These are phyloP conservation scores for Apoda limacodes DNA, from an alignment of 2,888 invertebrate species.

Conservation along the genomic window DNA sequence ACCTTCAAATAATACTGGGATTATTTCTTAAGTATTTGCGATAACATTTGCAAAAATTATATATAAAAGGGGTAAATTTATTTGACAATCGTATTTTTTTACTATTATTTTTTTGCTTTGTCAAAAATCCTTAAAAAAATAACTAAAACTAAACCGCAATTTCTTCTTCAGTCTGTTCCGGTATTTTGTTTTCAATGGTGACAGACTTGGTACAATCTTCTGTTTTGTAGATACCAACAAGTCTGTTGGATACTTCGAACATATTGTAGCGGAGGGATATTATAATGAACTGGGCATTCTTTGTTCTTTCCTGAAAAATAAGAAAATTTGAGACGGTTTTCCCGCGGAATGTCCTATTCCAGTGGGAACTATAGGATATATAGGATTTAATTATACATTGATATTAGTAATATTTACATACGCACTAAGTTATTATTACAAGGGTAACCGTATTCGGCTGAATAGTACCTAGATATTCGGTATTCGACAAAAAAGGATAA, in stretches of 20 bases:
- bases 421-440: neutral
- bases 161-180: constrained; percentile 21
- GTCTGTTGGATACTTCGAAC: constrained; percentile 93
- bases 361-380: neutral
- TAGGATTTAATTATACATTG: too few relatives aligned
- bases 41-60: too few relatives aligned
- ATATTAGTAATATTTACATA: too few relatives aligned
- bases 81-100: too few relatives aligned
- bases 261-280: constrained; percentile 97
- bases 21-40: too few relatives aligned
- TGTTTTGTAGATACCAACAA: constrained; percentile 97
- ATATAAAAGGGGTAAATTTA: too few relatives aligned
- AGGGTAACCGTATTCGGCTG: constrained; percentile 4
- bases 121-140: too few relatives aligned
- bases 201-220: constrained; percentile 87
- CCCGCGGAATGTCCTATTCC: neutral
- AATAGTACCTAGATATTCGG: too few relatives aligned
- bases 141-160: constrained; percentile 13
- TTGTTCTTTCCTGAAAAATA: constrained; percentile 84
- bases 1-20: too few relatives aligned
- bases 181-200: constrained; percentile 68
- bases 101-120: too few relatives aligned
- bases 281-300: constrained; percentile 98
- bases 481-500: too few relatives aligned
- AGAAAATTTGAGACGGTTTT: neutral